Evolutionary conservation across 2,113 vertebrate genomes (phyloP), one percentile per base, ranked within the genome.

Genomic region (Lanius collurio): DNA sequence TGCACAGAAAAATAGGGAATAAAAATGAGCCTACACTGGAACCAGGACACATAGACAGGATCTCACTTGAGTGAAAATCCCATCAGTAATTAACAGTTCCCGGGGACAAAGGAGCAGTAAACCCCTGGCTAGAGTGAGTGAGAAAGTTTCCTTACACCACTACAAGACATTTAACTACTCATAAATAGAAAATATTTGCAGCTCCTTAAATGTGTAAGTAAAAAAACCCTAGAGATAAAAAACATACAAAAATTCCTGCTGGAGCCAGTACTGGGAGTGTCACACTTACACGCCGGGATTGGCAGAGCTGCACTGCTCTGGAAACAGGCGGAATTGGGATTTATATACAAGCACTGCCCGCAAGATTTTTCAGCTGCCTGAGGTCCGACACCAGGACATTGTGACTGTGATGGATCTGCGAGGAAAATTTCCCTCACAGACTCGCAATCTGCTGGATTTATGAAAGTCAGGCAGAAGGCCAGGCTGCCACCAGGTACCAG

Each of bases 131-230:
- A 67, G 63, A 65, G 41, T 31, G 47, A 84, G 50, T 44, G 37
- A 31, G 26, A 42, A 92, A 90, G 46, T 63, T 94, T 91, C 63
- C 56, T 35, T 55, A 7, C 4, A 73, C 26, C 42, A 63, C 63
- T 91, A 59, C 77, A 77, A 55, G 59, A 86, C 60, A 77, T 83
- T 93, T 92, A 83, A 80, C 77, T 80, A 44, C 46, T 24, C 60
- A 53, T 47, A 90, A 91, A 94, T 50, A 53, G 60, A 79, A 69
- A 80, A 20, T 35, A 47, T 85, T 60, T 73, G 60, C 42, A 90
- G 44, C 31, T 2, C 56, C 23, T 37, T 52, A 71, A 87, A 52
- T 0, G 0, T 9, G 0, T 3, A 44, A 52, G 15, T n/a, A 4
- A 50, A 57, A 80, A 73, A 4, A 0, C 6, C 19, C 71, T 42